Percentiles rank a stretch among this genome's conserved stretches.
These are phyloP conservation scores for Rhinoderma darwinii DNA, from an alignment of 2,113 vertebrate genomes.

Conservation along the genomic window DNA sequence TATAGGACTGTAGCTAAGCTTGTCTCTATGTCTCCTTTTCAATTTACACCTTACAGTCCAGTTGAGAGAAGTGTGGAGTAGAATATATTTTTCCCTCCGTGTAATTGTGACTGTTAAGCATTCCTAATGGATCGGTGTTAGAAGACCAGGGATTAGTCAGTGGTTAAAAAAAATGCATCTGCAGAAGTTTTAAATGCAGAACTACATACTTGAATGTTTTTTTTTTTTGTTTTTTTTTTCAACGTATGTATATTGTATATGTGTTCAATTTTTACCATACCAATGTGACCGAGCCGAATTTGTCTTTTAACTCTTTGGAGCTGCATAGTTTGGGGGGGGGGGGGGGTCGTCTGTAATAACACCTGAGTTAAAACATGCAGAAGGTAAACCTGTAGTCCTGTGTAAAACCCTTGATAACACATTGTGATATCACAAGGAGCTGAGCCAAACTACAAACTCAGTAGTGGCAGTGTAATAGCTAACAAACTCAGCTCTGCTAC, in stretches of 20 bases:
- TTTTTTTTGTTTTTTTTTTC: no score
- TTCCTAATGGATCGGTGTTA: conserved; percentile 1
- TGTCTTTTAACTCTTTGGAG: background rate
- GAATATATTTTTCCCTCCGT: background rate
- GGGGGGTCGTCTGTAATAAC: no score
- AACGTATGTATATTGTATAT: background rate
- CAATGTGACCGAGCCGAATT: background rate
- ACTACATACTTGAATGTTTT: no score
- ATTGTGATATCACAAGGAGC: background rate
- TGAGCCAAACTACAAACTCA: background rate
- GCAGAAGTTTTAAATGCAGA: background rate
- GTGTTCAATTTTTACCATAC: background rate
- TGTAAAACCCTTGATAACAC: background rate
- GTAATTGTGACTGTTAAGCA: conserved; percentile 17
- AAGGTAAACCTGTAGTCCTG: background rate
- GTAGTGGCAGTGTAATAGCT: background rate
- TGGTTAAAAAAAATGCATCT: background rate
- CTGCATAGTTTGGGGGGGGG: background rate
- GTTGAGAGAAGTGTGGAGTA: conserved; percentile 37
- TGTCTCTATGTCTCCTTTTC: conserved; percentile 33
- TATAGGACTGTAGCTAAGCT: conserved; percentile 32
- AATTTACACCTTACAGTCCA: conserved; percentile 54
- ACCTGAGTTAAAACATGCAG: no score
- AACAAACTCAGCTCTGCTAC: background rate
- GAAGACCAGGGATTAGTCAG: background rate